Conservation (phyloP, 2,888 invertebrate species). For the Empis stercorea region DNA sequence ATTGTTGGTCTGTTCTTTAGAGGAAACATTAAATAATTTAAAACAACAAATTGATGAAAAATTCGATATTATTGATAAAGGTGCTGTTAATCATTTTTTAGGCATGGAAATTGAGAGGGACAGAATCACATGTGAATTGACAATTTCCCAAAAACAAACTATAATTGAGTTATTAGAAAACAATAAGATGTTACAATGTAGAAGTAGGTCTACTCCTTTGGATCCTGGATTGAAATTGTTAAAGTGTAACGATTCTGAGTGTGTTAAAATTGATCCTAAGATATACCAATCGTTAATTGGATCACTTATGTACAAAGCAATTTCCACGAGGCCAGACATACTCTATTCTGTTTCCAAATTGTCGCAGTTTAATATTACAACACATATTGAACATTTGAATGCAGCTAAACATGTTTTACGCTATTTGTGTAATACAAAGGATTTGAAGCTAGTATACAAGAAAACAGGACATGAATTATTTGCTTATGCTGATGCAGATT, state of each 20-base stretch:
- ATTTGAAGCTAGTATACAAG: too few relatives aligned
- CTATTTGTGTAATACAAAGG: slow-evolving; percentile 7
- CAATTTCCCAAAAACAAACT: too few relatives aligned
- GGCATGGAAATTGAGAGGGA: too few relatives aligned
- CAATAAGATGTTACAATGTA: slow-evolving; percentile 1
- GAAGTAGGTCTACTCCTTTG: slow-evolving; percentile 6
- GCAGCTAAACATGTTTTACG: slow-evolving; percentile 10
- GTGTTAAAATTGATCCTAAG: slow-evolving; percentile 1
- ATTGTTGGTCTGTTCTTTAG: too few relatives aligned
- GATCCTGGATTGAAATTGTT: slow-evolving; percentile 5
- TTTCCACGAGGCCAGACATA: slow-evolving; percentile 11
- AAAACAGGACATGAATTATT: too few relatives aligned
- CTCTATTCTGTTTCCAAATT: slow-evolving; percentile 5
- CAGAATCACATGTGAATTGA: too few relatives aligned
- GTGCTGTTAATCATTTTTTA: too few relatives aligned
- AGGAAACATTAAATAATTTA: too few relatives aligned
- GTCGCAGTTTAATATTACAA: slow-evolving; percentile 8
- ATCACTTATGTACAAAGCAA: slow-evolving; percentile 10
- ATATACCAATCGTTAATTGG: slow-evolving; percentile 9
- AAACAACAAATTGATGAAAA: too few relatives aligned
- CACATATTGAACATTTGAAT: slow-evolving; percentile 6
- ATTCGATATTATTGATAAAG: too few relatives aligned
- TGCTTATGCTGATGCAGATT: slow-evolving; percentile 14
- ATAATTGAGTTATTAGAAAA: not conserved
- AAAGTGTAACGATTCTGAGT: slow-evolving; percentile 2